Evolutionary conservation across 2,797 vertebrate species (phyloP).

Genomic region (Trachops cirrhosus): DNA sequence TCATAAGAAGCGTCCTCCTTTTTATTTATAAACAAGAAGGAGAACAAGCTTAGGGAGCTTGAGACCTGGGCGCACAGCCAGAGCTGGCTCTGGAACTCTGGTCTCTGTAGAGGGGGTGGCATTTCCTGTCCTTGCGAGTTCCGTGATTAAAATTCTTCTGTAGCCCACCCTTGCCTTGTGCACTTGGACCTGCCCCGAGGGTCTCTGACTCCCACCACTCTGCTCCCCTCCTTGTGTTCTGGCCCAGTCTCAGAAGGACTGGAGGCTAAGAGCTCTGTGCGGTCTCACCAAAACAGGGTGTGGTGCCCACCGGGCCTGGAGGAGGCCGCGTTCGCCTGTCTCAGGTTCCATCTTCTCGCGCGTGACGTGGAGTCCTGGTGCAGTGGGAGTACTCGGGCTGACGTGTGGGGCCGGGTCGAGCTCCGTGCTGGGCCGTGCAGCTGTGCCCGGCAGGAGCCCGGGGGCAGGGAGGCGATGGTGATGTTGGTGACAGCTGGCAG

Average conservation of each 20-base stretch:
- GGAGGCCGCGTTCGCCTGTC: not conserved
- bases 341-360: accelerated
- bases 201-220: not conserved
- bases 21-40: not conserved
- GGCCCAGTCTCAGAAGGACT: not conserved
- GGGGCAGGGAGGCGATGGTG: not conserved
- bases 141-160: not conserved
- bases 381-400: accelerated
- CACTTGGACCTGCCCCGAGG: accelerated
- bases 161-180: not conserved
- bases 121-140: accelerated
- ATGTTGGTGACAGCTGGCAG: too few relatives aligned
- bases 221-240: not conserved
- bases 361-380: accelerated
- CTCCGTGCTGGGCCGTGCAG: accelerated
- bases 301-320: not conserved
- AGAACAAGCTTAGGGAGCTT: not conserved
- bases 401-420: accelerated
- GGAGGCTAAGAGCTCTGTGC: too few relatives aligned
- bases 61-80: not conserved
- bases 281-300: not conserved
- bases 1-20: not conserved
- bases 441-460: accelerated
- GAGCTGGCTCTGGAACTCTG: not conserved
- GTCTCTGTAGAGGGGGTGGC: not conserved